These are phyloP conservation scores for Anser brachyrhynchus DNA, from an alignment of 2,113 vertebrate species.

Conservation along the genomic window DNA sequence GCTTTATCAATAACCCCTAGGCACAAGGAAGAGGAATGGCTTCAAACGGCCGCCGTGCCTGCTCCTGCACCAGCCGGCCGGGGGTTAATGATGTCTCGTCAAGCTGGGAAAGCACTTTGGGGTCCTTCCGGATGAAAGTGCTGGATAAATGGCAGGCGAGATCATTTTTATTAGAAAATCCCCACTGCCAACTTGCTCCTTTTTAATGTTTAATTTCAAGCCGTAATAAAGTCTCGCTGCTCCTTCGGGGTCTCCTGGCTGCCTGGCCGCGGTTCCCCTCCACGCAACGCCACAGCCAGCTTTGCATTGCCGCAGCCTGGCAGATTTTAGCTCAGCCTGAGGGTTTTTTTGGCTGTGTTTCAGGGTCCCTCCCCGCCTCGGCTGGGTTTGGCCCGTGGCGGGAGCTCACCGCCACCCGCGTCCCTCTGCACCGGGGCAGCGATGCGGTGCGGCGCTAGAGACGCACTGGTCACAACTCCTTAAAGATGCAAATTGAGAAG, in stretches of 20 bases:
- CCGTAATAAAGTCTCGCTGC: background rate
- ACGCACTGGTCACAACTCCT: slow-evolving; percentile 77
- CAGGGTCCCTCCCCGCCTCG: background rate
- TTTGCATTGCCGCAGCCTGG: background rate
- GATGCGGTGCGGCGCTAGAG: background rate
- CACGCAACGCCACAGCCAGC: background rate
- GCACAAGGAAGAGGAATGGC: background rate
- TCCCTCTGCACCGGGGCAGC: too few species aligned
- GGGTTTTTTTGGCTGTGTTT: background rate
- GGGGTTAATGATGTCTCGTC: background rate
- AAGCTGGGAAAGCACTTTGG: background rate
- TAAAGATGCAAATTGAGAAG: slow-evolving; percentile 86
- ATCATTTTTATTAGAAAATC: slow-evolving; percentile 13
- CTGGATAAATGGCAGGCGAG: background rate
- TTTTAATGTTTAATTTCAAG: slow-evolving; percentile 21
- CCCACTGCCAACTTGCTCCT: background rate
- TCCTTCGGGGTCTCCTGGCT: background rate
- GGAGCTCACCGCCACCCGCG: background rate
- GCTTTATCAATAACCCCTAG: background rate
- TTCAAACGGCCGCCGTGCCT: background rate
- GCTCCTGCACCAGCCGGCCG: rapidly evolving
- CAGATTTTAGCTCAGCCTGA: background rate
- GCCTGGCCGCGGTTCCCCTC: background rate
- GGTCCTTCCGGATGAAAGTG: background rate
- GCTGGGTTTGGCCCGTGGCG: rapidly evolving